phyloP scores from a whole-genome alignment of 2,113 vertebrate species.

The Phylloscopus trochilus region DNA sequence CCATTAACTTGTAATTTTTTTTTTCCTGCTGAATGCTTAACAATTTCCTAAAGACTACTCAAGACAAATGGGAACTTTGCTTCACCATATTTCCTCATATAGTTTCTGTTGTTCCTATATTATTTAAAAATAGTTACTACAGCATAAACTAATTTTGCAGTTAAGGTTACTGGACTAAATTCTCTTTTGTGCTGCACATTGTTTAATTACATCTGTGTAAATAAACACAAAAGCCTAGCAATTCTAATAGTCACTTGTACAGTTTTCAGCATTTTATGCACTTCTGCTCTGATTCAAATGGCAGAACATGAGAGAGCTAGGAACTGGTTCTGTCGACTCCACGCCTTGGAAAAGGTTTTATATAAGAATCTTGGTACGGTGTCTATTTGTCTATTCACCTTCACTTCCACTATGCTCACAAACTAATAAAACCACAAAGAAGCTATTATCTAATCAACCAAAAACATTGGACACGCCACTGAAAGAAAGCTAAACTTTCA shows the following conservation, averaged over 20 bases:
- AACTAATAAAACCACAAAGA: constrained; percentile 14
- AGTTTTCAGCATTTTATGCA: neutral
- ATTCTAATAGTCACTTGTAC: neutral
- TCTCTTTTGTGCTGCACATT: neutral
- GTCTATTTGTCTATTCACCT: neutral
- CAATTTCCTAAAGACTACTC: constrained; percentile 16
- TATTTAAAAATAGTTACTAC: constrained; percentile 17
- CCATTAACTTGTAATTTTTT: constrained; percentile 53
- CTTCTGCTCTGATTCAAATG: neutral
- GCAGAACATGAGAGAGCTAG: neutral
- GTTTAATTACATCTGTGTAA: neutral
- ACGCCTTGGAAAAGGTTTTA: neutral
- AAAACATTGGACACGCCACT: neutral
- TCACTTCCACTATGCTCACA: neutral
- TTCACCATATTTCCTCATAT: neutral
- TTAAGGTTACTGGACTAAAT: neutral
- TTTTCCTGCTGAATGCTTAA: constrained; percentile 35
- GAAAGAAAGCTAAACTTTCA: neutral
- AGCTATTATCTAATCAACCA: neutral
- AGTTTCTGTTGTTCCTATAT: neutral
- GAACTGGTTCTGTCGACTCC: neutral
- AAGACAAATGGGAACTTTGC: constrained; percentile 21
- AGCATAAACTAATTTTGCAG: neutral
- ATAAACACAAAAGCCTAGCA: neutral
- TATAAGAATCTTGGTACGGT: neutral